phyloP scores from a whole-genome alignment of 23 tunicate species.

The Botrylloides violaceus region DNA sequence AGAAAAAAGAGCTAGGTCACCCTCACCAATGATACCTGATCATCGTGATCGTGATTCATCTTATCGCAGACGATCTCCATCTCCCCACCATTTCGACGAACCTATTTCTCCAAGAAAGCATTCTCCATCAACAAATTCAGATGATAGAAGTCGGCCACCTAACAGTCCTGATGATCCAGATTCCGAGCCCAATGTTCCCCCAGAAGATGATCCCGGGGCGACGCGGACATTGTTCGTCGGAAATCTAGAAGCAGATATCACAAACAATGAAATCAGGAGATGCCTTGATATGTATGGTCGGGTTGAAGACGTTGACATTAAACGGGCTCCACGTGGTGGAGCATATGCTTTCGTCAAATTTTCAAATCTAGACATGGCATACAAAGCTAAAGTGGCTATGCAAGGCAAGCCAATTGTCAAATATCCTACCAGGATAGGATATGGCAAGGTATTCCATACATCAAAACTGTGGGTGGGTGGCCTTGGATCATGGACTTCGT shows the following conservation, averaged over 20 bases:
- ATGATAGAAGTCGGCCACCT: not conserved
- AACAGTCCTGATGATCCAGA: conserved; percentile 20
- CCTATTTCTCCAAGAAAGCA: conserved; percentile 27
- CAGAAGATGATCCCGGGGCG: conserved; percentile 96
- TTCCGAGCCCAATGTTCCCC: conserved; percentile 59
- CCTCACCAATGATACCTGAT: conserved; percentile 9
- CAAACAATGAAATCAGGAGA: conserved; percentile 38
- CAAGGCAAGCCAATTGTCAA: conserved; percentile 78
- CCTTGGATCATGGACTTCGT: conserved; percentile 78
- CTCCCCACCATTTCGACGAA: conserved; percentile 3
- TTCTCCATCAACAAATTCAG: conserved; percentile 7
- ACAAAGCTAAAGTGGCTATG: conserved; percentile 82
- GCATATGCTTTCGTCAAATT: conserved; percentile 79
- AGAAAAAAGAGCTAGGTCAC: conserved; percentile 4
- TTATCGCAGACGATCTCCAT: conserved; percentile 12
- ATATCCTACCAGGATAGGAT: conserved; percentile 75
- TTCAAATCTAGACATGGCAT: conserved; percentile 90
- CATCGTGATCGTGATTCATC: conserved; percentile 16
- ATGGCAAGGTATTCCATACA: conserved; percentile 81
- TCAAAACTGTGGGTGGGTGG: conserved; percentile 98
- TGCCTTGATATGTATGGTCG: conserved; percentile 54
- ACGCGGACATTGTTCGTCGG: conserved; percentile 93
- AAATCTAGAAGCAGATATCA: conserved; percentile 67
- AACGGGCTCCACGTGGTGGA: conserved; percentile 60
- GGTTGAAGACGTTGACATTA: conserved; percentile 76